These are phyloP conservation scores for Tachina lurida DNA, from an alignment of 2,888 invertebrate species.

Conservation along the genomic window DNA sequence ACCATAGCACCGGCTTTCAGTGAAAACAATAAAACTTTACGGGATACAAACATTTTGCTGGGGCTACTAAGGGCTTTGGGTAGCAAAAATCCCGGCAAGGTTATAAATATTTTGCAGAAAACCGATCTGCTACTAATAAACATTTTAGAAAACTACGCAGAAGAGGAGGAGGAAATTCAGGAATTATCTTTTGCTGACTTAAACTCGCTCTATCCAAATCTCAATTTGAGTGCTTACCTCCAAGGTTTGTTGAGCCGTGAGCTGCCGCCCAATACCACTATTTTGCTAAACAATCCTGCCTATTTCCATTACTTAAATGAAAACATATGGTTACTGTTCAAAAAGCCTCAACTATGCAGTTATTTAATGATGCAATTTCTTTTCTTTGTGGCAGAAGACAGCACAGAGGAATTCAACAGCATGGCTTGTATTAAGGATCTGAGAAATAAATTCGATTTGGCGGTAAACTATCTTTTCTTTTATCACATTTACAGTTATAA, in stretches of 20 bases:
- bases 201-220: conserved; percentile 11
- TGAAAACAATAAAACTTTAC: background rate
- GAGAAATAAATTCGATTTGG: conserved; percentile 77
- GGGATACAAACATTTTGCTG: background rate
- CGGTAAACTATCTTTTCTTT: conserved; percentile 74
- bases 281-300: conserved; percentile 22
- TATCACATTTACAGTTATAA: conserved; percentile 31
- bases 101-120: background rate
- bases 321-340: background rate
- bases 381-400: conserved; percentile 70
- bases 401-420: conserved; percentile 56
- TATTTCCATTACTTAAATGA: conserved; percentile 40
- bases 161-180: background rate
- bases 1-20: conserved; percentile 1
- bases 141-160: background rate
- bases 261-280: background rate
- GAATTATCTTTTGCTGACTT: conserved; percentile 3
- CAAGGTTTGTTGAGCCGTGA: background rate
- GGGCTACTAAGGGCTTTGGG: conserved; percentile 10
- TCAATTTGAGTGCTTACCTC: conserved; percentile 9
- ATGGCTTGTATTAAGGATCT: conserved; percentile 75
- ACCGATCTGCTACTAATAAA: background rate
- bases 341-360: conserved; percentile 70
- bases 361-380: conserved; percentile 79
- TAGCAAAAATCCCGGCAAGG: background rate